Evolutionary conservation across 2,888 invertebrate species (phyloP).

Genomic region (Cheilosia soror): DNA sequence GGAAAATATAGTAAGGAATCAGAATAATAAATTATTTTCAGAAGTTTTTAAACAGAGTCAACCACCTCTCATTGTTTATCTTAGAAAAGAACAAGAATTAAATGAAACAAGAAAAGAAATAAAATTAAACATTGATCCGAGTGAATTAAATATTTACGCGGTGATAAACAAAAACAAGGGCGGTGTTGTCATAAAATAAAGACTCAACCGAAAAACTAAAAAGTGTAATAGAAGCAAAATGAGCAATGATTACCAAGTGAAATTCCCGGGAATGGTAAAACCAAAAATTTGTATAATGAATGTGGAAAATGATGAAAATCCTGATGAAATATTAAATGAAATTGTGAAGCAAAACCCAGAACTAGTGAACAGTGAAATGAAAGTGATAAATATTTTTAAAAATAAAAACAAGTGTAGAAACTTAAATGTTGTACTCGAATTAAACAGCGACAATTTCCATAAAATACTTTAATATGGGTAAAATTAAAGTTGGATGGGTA

Average conservation of each 20-base stretch:
- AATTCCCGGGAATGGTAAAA: conserved; percentile 3
- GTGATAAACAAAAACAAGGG: conserved; percentile 18
- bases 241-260: conserved; percentile 4
- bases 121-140: conserved; percentile 18
- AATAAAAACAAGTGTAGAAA: not conserved
- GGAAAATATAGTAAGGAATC: not conserved
- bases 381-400: not conserved
- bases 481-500: not conserved
- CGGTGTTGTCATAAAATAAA: conserved; percentile 14
- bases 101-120: conserved; percentile 14
- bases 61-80: conserved; percentile 9
- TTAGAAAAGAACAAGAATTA: conserved; percentile 21
- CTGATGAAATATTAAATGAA: conserved; percentile 18
- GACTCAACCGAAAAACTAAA: conserved; percentile 20
- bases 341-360: not conserved
- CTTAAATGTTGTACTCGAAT: not conserved
- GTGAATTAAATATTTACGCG: conserved; percentile 8
- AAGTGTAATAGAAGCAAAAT: conserved; percentile 28
- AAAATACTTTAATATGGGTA: not conserved
- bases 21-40: conserved; percentile 4
- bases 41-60: conserved; percentile 20
- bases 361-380: not conserved
- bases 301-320: conserved; percentile 18
- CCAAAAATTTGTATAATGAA: conserved; percentile 24
- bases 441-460: not conserved